Percentiles rank a stretch among this genome's conserved stretches.
Conservation (phyloP, 1,140 invertebrate species). For the Drosophila cardini region DNA sequence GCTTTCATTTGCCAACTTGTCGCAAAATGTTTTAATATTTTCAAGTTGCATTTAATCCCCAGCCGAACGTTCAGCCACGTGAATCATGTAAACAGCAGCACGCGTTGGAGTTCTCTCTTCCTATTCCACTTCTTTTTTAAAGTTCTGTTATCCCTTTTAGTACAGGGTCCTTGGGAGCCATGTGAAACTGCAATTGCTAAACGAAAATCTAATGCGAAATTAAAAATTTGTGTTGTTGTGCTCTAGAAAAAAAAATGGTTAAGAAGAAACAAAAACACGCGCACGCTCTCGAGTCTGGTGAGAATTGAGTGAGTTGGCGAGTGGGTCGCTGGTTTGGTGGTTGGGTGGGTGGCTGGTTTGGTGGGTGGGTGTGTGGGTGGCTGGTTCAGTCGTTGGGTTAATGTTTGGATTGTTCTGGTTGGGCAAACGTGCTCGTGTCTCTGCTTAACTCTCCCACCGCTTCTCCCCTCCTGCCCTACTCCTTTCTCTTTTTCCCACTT, state of each 20-base stretch:
- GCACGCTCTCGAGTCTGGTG: conserved; percentile 51
- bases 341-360: background rate
- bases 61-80: conserved; percentile 69
- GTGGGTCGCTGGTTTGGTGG: conserved; percentile 8
- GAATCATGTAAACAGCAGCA: conserved; percentile 76
- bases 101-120: conserved; percentile 51
- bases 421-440: conserved; percentile 33
- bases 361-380: background rate
- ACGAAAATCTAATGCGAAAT: conserved; percentile 61
- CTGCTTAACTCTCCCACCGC: background rate
- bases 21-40: conserved; percentile 84
- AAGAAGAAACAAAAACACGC: conserved; percentile 35
- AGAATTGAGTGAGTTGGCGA: conserved; percentile 28
- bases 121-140: conserved; percentile 2
- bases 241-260: conserved; percentile 36
- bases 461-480: background rate
- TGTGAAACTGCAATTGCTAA: conserved; percentile 19
- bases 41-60: conserved; percentile 81
- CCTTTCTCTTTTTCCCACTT: background rate
- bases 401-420: conserved; percentile 38
- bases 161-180: conserved; percentile 10
- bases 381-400: background rate
- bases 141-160: conserved; percentile 52
- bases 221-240: conserved; percentile 54
- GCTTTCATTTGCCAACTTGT: conserved; percentile 82